Evolutionary conservation across 2,888 invertebrate species (phyloP), one percentile per base, ranked within the genome.

Genomic region (Lycocerus yunnanus): DNA sequence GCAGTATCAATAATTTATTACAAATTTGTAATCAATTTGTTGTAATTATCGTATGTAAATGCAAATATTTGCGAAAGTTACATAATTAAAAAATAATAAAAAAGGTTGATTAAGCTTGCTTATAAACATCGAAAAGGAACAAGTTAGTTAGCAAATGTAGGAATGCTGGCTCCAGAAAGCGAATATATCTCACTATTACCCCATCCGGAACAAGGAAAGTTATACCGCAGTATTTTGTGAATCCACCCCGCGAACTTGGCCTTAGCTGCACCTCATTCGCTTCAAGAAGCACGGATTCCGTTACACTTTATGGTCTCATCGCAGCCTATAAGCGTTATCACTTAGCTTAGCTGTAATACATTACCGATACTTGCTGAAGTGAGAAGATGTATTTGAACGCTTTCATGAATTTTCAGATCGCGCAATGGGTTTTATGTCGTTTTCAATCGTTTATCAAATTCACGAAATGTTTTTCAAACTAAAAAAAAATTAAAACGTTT

Each of bases 331-430:
- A 84, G 81, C 84, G 83, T 84, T 84, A 84, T 84, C 84, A 83
- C 84, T 83, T 83, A 82, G 80, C 83, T 72, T 70, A 71, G 72
- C 58, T 78, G 80, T 83, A 84, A 85, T 85, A 85, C 84, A 82
- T 86, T 85, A 85, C 84, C 85, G 83, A 85, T 85, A 85, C 84
- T 83, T 85, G 85, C 81, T 83, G 85, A 85, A 85, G 84, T 84
- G 85, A 83, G 83, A 85, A 85, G 84, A 85, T 85, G 85, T 84
- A 85, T 85, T 85, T 84, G 84, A 78, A 84, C 83, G 83, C 83
- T 81, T 83, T 82, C 74, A 71, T 76, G 76, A 74, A 76, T 74
- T 75, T 74, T 67, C 69, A 76, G 70, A 72, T 76, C 70, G 75
- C 72, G 74, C 72, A 75, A 72, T 75, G 72, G 74, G 73, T 68